Evolutionary conservation across 2,797 vertebrate species (phyloP).

Genomic region (Melanitta fusca): DNA sequence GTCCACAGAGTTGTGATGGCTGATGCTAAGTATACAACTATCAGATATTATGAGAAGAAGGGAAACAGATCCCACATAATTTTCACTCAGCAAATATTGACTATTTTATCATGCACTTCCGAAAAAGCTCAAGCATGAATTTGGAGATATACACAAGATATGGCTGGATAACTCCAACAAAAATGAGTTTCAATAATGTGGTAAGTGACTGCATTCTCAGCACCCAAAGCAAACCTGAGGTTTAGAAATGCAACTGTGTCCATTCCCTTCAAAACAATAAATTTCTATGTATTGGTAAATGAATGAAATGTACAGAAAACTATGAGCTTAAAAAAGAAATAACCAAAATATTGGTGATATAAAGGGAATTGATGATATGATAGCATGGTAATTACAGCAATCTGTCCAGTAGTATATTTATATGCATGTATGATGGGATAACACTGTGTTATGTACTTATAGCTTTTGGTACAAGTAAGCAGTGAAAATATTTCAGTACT

Average conservation of each 20-base stretch:
- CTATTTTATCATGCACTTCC: neutral
- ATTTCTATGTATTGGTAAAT: neutral
- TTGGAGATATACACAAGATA: neutral
- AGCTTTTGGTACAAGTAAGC: neutral
- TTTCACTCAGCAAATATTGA: neutral
- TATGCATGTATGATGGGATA: neutral
- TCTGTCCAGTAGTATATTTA: neutral
- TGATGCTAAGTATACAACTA: neutral
- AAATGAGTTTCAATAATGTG: neutral
- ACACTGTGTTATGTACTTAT: neutral
- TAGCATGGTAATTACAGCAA: neutral
- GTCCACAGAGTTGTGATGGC: neutral
- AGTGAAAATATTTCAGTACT: neutral
- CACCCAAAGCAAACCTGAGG: neutral
- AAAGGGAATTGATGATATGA: neutral
- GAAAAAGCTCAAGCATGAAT: neutral
- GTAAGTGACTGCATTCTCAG: neutral
- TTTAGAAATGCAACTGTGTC: neutral
- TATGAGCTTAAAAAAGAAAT: neutral
- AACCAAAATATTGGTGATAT: neutral
- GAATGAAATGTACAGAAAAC: neutral
- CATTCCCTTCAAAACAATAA: neutral
- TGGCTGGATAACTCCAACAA: neutral
- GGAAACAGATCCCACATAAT: neutral
- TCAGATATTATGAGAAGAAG: neutral